phyloP scores from a whole-genome alignment of 2,888 invertebrate genomes.

The Drosophila pegasa region DNA sequence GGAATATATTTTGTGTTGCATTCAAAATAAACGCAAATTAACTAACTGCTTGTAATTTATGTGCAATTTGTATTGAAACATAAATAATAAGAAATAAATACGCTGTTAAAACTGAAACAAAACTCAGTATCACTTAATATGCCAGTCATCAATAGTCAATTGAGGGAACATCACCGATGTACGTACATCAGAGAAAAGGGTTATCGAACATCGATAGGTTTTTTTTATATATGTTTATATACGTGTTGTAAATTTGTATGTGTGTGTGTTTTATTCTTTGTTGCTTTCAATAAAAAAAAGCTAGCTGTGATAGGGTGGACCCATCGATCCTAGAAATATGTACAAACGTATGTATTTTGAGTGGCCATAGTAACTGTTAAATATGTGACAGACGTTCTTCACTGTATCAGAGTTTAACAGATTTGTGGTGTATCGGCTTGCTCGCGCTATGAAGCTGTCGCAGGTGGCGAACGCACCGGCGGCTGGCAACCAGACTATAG shows the following conservation, averaged over 20 bases:
- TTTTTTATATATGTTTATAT: neutral
- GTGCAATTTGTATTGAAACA: neutral
- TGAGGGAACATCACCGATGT: neutral
- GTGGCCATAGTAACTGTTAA: constrained; percentile 3
- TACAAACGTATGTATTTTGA: constrained; percentile 15
- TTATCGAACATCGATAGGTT: constrained; percentile 5
- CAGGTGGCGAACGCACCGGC: constrained; percentile 19
- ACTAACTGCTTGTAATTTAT: constrained; percentile 1
- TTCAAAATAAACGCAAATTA: neutral
- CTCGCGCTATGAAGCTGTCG: constrained; percentile 29
- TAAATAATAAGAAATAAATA: neutral
- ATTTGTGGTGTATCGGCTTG: constrained; percentile 24
- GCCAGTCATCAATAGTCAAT: too few relatives aligned
- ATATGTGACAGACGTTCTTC: constrained; percentile 16
- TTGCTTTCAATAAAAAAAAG: neutral
- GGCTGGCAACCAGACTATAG: constrained; percentile 14
- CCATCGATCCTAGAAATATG: constrained; percentile 10
- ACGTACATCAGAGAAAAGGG: too few relatives aligned
- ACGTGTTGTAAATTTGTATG: too few relatives aligned
- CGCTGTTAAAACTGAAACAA: neutral
- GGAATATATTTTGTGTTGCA: neutral
- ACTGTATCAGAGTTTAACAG: constrained; percentile 30
- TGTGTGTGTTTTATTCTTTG: neutral
- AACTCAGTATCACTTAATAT: neutral
- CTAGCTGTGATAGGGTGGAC: neutral